Percentiles rank a stretch among this genome's conserved stretches.
Conservation (phyloP, 2,113 vertebrate genomes). For the Ageneiosus marmoratus region DNA sequence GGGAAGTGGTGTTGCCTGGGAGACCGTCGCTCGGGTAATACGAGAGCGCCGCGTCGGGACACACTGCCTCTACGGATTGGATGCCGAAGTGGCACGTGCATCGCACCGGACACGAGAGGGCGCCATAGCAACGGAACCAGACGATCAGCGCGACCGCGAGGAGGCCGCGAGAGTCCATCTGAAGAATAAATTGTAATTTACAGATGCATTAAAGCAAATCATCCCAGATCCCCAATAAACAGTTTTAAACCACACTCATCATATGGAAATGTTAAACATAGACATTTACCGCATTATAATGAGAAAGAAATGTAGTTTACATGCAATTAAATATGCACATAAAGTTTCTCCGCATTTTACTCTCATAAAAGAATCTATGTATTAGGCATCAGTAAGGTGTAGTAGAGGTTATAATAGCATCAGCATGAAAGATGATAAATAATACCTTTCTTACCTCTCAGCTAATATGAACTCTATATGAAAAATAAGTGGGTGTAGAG, state of each 20-base stretch:
- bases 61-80: conserved; percentile 69
- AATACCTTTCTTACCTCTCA: background rate
- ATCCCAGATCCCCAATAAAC: background rate
- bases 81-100: conserved; percentile 67
- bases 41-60: conserved; percentile 64
- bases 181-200: background rate
- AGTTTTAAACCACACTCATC: background rate
- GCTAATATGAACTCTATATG: background rate
- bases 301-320: background rate
- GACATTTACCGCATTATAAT: background rate
- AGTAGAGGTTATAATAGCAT: background rate
- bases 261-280: background rate
- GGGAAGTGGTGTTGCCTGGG: conserved; percentile 59
- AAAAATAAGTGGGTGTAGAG: background rate
- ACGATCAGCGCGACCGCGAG: conserved; percentile 54
- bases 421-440: background rate
- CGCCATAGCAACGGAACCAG: conserved; percentile 51
- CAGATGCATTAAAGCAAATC: background rate
- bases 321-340: background rate
- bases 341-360: background rate
- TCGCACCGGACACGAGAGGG: conserved; percentile 60
- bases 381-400: background rate
- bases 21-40: conserved; percentile 65
- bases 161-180: conserved; percentile 57
- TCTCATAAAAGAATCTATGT: no score